Evolutionary conservation across 2,888 invertebrate genomes (phyloP), one percentile per base, ranked within the genome.

Genomic region (Buathra laborator): DNA sequence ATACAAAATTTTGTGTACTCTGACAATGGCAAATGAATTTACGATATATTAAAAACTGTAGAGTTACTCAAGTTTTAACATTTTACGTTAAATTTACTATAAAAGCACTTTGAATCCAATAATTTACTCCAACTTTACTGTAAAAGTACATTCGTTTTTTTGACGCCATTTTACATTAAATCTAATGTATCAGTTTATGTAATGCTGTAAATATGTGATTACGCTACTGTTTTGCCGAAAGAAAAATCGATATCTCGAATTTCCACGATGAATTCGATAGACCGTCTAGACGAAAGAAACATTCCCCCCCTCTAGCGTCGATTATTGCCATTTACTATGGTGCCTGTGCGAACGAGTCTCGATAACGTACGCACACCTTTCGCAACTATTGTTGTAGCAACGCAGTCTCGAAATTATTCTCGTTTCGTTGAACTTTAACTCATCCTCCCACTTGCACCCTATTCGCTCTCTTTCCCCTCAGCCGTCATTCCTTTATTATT

Each of bases 371-470:
- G 10, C 19, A 43, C 24, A 16, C 48, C 12, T 72, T 24, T 46
- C 32, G 48, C 43, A 59, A 5, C 67, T 24, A 67, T 72, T 68
- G 66, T 77, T 16, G 53, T 56, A 37, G 10, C 56, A 46, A 62
- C 51, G 68, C 78, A 44, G 72, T 66, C 46, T 68, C 32, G 46
- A 68, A 78, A 74, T 83, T 53, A 74, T 83, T 79, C 62, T 62
- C 83, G 78, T 83, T 83, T 64, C 74, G 67, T 43, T 79, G 74
- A 83, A 74, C 74, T 67, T 51, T 46, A 7, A 37, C 37, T 37
- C 37, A 37, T 37, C 37, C 37, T 37, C 9, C 37, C 37, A 37
- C 37, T 37, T 37, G 37, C 59, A 19, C 46, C 53, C 48, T 43
- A 32, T 10, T 56, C 72, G 59, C 12, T n/a, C n/a, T 14, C 37